Base-by-base conservation (phyloP, 2,113 vertebrate genomes). In the Pelusios castaneus region DNA sequence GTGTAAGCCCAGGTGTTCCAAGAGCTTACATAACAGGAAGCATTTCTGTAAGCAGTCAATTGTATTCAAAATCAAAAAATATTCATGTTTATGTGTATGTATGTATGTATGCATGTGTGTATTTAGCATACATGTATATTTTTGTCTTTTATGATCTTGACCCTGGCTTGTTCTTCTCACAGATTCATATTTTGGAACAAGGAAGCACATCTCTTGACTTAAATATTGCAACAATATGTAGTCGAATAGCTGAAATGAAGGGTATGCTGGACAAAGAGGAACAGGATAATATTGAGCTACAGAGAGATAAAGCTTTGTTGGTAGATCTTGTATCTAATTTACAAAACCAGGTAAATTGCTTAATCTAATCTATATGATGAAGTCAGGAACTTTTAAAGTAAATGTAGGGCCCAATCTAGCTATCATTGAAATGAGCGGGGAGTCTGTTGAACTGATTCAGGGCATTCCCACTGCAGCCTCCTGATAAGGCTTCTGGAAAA, bases 251-350 rank as follows among this genome's bases (percentile, higher is more conserved):
- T 80, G 93, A 96, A 85, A 79, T 90, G 38, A 88, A 93, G 79
- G 82, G 54, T 49, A 41, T 73, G 56, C 38, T 95, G n/a, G 67
- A 76, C 83, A 95, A 95, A 52, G 95, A 56, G 2, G 31, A 97
- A 78, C 11, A 89, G 7, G 54, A 87, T 27, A 93, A 94, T 45
- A 31, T 67, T 27, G 82, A 96, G 47, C 58, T 96, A 24, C 73
- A 54, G 70, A 93, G 91, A 91, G 84, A 91, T 85, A 95, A 95
- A 89, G 70, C 84, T 82, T 85, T 96, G 10, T 83, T 95, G n/a
- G 56, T 89, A 47, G 90, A 92, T 70, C 94, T 88, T 84, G 8
- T 88, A 82, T 76, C 87, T 88, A 31, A 84, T 75, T 88, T 94
- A 82, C 90, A 95, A 89, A 94, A 89, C 5, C 85, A 95, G 96